These are phyloP conservation scores for Dascyllus trimaculatus DNA, from an alignment of 2,113 vertebrate genomes.

Conservation along the genomic window DNA sequence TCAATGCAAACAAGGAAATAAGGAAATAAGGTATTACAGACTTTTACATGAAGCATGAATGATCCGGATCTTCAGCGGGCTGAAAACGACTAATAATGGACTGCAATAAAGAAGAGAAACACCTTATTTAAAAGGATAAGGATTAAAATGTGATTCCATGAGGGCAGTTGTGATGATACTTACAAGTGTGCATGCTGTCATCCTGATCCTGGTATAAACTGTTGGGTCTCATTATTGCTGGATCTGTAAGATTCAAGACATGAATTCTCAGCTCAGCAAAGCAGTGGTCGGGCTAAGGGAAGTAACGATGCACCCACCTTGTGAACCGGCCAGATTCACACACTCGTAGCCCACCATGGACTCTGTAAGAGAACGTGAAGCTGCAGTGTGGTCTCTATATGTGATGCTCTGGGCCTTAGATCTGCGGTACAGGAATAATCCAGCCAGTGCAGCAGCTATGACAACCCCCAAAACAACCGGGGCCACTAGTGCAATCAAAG, in stretches of 20 bases:
- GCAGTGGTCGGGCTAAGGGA: neutral
- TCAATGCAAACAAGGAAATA: neutral
- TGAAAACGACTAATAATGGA: neutral
- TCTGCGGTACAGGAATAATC: constrained; percentile 26
- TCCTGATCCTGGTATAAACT: neutral
- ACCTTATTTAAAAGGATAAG: constrained; percentile 5
- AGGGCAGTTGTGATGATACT: neutral
- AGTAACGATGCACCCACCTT: constrained; percentile 23
- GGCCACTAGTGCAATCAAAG: neutral
- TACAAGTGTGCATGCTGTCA: constrained; percentile 30
- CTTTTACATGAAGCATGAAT: neutral
- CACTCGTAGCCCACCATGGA: neutral
- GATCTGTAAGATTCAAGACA: constrained; percentile 5
- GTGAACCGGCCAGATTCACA: neutral
- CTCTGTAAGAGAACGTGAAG: neutral
- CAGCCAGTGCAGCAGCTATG: constrained; percentile 5
- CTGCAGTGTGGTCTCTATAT: neutral
- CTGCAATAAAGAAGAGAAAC: constrained; percentile 42
- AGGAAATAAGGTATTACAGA: neutral
- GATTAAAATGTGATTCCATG: neutral
- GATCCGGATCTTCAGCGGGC: neutral
- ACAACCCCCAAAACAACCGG: neutral
- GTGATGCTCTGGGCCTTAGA: neutral
- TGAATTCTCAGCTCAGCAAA: neutral
- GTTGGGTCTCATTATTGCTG: accelerated